Conservation (phyloP, 2,888 invertebrate genomes). For the Cosmopolites sordidus region DNA sequence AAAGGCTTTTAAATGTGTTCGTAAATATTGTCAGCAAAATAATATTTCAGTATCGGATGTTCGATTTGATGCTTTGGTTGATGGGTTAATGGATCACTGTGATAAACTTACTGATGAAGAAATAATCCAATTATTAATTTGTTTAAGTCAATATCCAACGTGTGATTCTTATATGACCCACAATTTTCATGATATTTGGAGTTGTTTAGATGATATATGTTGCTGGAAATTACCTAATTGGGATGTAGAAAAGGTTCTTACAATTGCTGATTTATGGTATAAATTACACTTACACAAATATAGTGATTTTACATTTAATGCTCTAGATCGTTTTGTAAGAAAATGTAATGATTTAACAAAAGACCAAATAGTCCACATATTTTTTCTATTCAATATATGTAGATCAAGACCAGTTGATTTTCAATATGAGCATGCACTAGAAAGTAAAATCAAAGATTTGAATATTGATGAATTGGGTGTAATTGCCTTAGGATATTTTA, state of each 20-base stretch:
- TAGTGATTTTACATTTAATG: slow-evolving; percentile 19
- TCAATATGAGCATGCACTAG: slow-evolving; percentile 59
- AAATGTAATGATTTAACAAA: slow-evolving; percentile 58
- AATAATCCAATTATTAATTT: slow-evolving; percentile 52
- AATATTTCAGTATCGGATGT: slow-evolving; percentile 39
- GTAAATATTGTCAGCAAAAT: slow-evolving; percentile 36
- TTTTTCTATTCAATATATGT: slow-evolving; percentile 62
- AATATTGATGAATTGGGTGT: slow-evolving; percentile 65
- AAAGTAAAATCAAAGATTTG: slow-evolving; percentile 53
- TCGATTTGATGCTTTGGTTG: slow-evolving; percentile 44
- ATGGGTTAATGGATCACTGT: slow-evolving; percentile 51
- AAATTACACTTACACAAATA: slow-evolving; percentile 49
- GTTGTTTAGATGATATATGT: slow-evolving; percentile 64
- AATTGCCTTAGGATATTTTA: slow-evolving; percentile 73
- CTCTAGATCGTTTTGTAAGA: slow-evolving; percentile 39
- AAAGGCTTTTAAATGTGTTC: slow-evolving; percentile 36
- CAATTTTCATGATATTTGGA: slow-evolving; percentile 64
- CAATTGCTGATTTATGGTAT: slow-evolving; percentile 62
- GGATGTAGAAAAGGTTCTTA: slow-evolving; percentile 54
- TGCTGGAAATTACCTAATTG: slow-evolving; percentile 49
- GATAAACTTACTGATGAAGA: slow-evolving; percentile 56
- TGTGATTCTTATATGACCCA: slow-evolving; percentile 52
- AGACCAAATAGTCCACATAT: slow-evolving; percentile 60
- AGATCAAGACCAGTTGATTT: slow-evolving; percentile 58
- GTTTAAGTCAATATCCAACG: slow-evolving; percentile 53